Evolutionary conservation across 2,113 vertebrate genomes (phyloP), one percentile per base, ranked within the genome.

Genomic region (Morone chrysops): DNA sequence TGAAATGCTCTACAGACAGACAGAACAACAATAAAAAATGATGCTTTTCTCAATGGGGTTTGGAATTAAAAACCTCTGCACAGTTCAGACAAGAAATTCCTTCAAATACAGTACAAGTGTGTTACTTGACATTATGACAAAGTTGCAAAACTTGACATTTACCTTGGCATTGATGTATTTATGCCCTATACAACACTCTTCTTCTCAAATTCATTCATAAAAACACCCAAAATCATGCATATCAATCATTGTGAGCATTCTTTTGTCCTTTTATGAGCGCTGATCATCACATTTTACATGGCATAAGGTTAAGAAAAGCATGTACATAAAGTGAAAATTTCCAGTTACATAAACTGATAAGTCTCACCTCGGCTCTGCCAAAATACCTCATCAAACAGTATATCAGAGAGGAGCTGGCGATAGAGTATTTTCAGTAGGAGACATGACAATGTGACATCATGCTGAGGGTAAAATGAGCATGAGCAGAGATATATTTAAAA

Each of bases 391-490:
- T 22, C 76, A 81, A 77, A 73, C 51, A 0, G 68, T 70, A 56
- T 47, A 81, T 86, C 70, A 61, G 80, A 84, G 83, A 79, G 63
- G 76, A 85, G 83, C 70, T 54, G 81, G 75, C 67, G 20, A 78
- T 56, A 5, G 81, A 83, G 81, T 54, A 54, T 78, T 86, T 91
- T 70, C 86, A 88, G 73, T 43, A 12, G 54, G 73, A 77, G 83
- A 87, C 8, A 70, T 90, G 90, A 92, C 85, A 91, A 86, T 84
- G 85, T 93, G 91, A 92, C 89, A 92, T 87, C 89, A 83, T 9
- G 86, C 90, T 89, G 81, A 70, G 83, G 80, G 85, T 77, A 31
- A 87, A 88, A 92, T 76, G 83, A 85, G 87, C 77, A 80, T 41
- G 47, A 81, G 87, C 56, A 62, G 81, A 90, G 81, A 90, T 75